Evolutionary conservation across 1,140 invertebrate species (phyloP), one percentile per base, ranked within the genome.

Genomic region (Parasteatoda tepidariorum): DNA sequence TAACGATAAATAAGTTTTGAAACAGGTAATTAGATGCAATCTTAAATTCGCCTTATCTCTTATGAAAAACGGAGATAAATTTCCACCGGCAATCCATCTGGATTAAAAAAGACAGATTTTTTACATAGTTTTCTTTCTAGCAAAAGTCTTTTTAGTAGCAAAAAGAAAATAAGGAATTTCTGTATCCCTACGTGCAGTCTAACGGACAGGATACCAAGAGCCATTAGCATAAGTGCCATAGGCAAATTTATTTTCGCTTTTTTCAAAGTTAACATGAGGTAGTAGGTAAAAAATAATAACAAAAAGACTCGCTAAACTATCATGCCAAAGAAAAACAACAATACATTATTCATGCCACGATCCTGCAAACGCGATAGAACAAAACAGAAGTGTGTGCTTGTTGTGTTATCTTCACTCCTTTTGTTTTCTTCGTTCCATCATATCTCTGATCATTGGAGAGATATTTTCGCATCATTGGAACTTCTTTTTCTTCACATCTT

Each of bases 321-420:
- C 74, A 78, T 54, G 31, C 24, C n/a, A 24, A 73, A 28, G 66
- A 66, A 48, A 48, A 78, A 78, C 61, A 78, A 78, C n/a, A 31
- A 78, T 78, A 41, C 74, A 78, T 78, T 78, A 78, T 78, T 78
- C 74, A 78, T 78, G 24, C 18, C 33, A 62, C 18, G 33, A 62
- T 33, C 33, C 34, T 18, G 74, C 15, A 78, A 54, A 13, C 34
- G 30, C 31, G 74, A 70, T 61, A 61, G 55, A 38, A 61, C 55
- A 66, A 78, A 66, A 66, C 74, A 78, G 24, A 34, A 30, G 22
- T 9, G 26, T 9, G 18, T 9, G 22, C 13, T 57, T 62, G n/a
- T 26, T 55, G 71, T 62, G 34, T n/a, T n/a, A 22, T n/a, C 13
- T 24, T 34, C n/a, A 7, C 61, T 59, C 24, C 57, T 26, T 59